These are phyloP conservation scores for Solea solea DNA, from an alignment of 2,113 vertebrate species.

Conservation along the genomic window DNA sequence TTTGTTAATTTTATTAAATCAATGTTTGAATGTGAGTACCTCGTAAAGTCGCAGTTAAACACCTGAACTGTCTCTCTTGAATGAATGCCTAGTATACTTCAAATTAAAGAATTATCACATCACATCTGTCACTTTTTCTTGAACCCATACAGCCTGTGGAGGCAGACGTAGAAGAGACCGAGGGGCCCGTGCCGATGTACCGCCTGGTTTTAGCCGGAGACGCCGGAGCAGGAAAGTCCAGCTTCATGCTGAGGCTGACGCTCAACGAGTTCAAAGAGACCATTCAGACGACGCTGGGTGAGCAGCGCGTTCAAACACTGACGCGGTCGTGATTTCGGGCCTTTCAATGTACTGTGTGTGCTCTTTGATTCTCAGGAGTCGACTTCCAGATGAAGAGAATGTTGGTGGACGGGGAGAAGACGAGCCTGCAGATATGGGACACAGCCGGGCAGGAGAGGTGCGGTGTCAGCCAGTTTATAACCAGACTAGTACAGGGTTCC, in stretches of 20 bases:
- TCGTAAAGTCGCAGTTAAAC: no score
- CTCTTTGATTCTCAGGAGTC: slow-evolving; percentile 67
- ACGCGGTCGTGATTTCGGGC: neutral
- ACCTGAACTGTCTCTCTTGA: no score
- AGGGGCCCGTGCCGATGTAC: slow-evolving; percentile 61
- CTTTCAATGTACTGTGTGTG: neutral
- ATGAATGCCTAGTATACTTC: no score
- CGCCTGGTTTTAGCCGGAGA: slow-evolving; percentile 80
- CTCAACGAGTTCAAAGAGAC: slow-evolving; percentile 79
- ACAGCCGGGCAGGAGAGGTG: slow-evolving; percentile 83
- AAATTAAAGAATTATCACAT: neutral
- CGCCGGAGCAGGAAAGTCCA: slow-evolving; percentile 79
- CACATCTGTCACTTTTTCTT: neutral
- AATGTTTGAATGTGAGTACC: no score
- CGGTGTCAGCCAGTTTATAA: no score
- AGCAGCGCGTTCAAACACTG: slow-evolving; percentile 8
- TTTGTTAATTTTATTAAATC: no score
- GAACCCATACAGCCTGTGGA: slow-evolving; percentile 41
- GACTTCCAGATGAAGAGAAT: slow-evolving; percentile 85
- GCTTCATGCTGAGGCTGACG: slow-evolving; percentile 80
- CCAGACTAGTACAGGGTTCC: no score
- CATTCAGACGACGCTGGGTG: slow-evolving; percentile 79
- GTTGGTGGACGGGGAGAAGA: slow-evolving; percentile 81
- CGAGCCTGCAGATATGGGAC: slow-evolving; percentile 82
- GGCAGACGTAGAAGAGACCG: neutral